A percentile compares a stretch with the other conserved stretches of the same genome.
These are phyloP conservation scores for Caradrina kadenii DNA, from an alignment of 2,888 invertebrate species.

Conservation along the genomic window DNA sequence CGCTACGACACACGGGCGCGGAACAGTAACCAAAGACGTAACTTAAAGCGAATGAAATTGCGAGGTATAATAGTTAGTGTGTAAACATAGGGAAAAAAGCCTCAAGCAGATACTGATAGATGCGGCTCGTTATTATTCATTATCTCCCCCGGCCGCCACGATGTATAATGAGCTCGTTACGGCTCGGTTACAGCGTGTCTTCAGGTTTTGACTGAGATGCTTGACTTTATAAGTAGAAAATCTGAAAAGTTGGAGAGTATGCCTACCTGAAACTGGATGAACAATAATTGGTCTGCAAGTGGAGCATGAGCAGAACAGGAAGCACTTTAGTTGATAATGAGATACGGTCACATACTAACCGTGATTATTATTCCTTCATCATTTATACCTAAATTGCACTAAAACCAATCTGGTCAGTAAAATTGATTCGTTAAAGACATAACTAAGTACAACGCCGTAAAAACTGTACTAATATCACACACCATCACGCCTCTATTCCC, in stretches of 20 bases:
- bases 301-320: too few relatives aligned
- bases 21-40: too few relatives aligned
- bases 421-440: too few relatives aligned
- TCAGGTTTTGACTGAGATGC: background rate
- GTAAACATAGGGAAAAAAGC: conserved; percentile 6
- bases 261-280: conserved; percentile 18
- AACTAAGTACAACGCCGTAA: too few relatives aligned
- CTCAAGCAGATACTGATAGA: background rate
- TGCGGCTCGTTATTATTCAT: conserved; percentile 22
- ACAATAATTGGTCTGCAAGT: background rate
- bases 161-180: conserved; percentile 34
- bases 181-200: conserved; percentile 12
- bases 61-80: background rate
- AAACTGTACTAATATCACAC: too few relatives aligned
- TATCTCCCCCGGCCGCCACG: background rate
- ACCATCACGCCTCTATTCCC: too few relatives aligned
- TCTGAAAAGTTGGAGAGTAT: conserved; percentile 2
- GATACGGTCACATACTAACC: too few relatives aligned
- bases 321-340: background rate
- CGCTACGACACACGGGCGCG: too few relatives aligned
- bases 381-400: too few relatives aligned
- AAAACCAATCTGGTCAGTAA: too few relatives aligned
- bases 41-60: too few relatives aligned
- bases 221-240: conserved; percentile 3
- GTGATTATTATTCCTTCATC: too few relatives aligned